Conservation (phyloP, 2,888 invertebrate species). For the Lycophotia porphyrea region DNA sequence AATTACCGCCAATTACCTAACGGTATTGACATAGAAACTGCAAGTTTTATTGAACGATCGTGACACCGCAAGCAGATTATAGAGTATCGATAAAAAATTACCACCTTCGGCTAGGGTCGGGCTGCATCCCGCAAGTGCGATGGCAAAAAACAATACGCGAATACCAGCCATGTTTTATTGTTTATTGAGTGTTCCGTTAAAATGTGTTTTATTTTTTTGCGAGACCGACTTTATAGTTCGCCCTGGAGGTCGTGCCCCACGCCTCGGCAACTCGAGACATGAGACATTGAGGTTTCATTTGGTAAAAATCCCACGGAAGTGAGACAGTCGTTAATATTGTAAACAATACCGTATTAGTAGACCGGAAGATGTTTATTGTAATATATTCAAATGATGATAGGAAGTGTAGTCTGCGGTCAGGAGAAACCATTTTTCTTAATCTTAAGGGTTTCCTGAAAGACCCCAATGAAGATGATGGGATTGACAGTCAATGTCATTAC, state of each 20-base stretch:
- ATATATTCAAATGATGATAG: slow-evolving; percentile 48
- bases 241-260: slow-evolving; percentile 85
- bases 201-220: slow-evolving; percentile 74
- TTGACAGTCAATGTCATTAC: not conserved
- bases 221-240: slow-evolving; percentile 85
- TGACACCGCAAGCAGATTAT: slow-evolving; percentile 71
- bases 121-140: slow-evolving; percentile 70
- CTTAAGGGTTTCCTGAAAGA: not conserved
- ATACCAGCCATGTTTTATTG: slow-evolving; percentile 76
- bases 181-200: slow-evolving; percentile 72
- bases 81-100: slow-evolving; percentile 73
- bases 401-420: slow-evolving; percentile 17
- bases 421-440: not conserved
- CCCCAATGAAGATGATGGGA: not conserved
- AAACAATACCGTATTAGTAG: slow-evolving; percentile 63
- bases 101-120: slow-evolving; percentile 80
- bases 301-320: slow-evolving; percentile 82
- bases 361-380: slow-evolving; percentile 63
- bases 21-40: slow-evolving; percentile 68
- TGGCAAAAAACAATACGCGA: slow-evolving; percentile 71
- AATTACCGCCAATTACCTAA: slow-evolving; percentile 71
- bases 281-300: slow-evolving; percentile 73
- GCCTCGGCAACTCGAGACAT: slow-evolving; percentile 70
- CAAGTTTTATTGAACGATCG: slow-evolving; percentile 71
- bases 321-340: slow-evolving; percentile 53